Conservation (phyloP, 30 jellyfish, hydroid and myxozoan genomes). For the Aurelia sp. region DNA sequence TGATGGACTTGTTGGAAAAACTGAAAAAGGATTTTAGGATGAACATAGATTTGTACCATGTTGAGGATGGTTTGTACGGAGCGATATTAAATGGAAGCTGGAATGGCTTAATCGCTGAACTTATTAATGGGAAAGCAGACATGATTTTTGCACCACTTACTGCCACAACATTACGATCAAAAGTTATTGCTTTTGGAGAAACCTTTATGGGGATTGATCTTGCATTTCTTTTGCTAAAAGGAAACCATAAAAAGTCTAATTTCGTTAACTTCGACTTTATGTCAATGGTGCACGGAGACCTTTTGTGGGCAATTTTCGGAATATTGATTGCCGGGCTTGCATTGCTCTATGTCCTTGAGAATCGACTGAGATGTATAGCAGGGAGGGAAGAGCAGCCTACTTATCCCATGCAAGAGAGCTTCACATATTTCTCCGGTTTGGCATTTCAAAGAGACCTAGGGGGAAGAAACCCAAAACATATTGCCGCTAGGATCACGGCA, state of each 20-base stretch:
- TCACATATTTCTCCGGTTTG: conserved; percentile 81
- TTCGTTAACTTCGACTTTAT: conserved; percentile 64
- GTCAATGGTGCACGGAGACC: conserved; percentile 18
- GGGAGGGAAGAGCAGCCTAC: not conserved
- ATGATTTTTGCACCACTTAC: conserved; percentile 88
- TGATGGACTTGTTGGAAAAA: conserved; percentile 66
- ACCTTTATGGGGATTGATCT: conserved; percentile 59
- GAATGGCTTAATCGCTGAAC: conserved; percentile 90
- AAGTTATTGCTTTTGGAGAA: conserved; percentile 71
- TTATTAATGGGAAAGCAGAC: conserved; percentile 80
- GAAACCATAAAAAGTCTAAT: not conserved
- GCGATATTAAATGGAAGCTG: conserved; percentile 42
- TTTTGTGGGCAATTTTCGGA: conserved; percentile 43
- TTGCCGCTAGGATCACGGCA: conserved; percentile 84
- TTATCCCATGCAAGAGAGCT: conserved; percentile 69
- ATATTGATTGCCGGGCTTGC: conserved; percentile 47
- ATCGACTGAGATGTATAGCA: not conserved
- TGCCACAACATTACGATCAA: conserved; percentile 43
- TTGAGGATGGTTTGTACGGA: conserved; percentile 91
- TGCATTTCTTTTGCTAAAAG: conserved; percentile 42
- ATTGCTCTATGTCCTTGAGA: conserved; percentile 65
- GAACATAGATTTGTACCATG: conserved; percentile 56
- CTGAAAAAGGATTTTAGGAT: conserved; percentile 39
- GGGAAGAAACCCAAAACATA: conserved; percentile 74
- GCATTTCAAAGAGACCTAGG: conserved; percentile 96